Evolutionary conservation across 2,888 invertebrate genomes (phyloP).

Genomic region (Prionchulus punctatus): DNA sequence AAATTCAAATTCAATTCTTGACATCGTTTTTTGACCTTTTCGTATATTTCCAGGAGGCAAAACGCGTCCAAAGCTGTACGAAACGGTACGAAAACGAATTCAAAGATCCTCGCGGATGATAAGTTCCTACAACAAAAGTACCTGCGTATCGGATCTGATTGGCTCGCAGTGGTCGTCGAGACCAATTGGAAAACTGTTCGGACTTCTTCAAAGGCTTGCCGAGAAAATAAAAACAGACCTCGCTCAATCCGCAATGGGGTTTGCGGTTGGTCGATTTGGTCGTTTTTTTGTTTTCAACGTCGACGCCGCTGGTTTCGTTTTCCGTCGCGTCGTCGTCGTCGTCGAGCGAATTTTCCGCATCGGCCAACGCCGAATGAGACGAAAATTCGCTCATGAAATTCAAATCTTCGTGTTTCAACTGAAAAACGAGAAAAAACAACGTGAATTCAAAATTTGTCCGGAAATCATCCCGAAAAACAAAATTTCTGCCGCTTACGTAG

Average conservation of each 20-base stretch:
- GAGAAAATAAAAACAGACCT: slow-evolving; percentile 56
- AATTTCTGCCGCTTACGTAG: no score
- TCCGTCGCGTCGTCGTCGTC: no score
- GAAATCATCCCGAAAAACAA: no score
- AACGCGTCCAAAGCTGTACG: slow-evolving; percentile 75
- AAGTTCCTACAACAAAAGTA: no score
- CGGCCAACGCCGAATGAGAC: no score
- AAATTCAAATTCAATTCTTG: slow-evolving; percentile 1
- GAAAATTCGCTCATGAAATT: no score
- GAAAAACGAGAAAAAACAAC: no score
- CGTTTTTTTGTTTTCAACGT: not conserved
- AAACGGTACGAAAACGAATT: no score
- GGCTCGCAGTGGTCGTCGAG: slow-evolving; percentile 56
- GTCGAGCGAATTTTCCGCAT: no score
- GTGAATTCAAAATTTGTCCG: no score
- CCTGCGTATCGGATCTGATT: slow-evolving; percentile 46
- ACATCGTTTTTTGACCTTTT: slow-evolving; percentile 32
- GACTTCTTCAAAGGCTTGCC: slow-evolving; percentile 61
- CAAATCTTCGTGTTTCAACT: not conserved
- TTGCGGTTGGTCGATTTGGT: not conserved
- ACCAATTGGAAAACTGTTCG: slow-evolving; percentile 85
- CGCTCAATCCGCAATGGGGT: slow-evolving; percentile 43
- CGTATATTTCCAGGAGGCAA: slow-evolving; percentile 63
- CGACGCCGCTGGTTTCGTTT: no score
- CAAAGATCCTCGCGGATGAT: no score